Conservation (phyloP, 2,888 invertebrate genomes). For the Cheilosia urbana region DNA sequence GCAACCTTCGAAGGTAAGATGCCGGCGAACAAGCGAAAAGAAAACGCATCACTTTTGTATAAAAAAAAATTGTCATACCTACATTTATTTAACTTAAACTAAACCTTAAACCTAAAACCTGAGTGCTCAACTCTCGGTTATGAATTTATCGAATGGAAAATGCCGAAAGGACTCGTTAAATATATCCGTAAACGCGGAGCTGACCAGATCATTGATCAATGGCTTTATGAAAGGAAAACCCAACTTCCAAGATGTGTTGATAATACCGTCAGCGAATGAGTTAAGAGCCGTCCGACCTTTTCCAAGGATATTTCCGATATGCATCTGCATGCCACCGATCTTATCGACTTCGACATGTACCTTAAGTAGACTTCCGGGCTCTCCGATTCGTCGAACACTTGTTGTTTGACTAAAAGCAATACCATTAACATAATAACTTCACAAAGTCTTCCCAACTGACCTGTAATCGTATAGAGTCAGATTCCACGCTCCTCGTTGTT, state of each 20-base stretch:
- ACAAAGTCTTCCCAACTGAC: constrained; percentile 72
- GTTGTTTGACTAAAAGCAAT: constrained; percentile 83
- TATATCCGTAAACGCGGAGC: constrained; percentile 92
- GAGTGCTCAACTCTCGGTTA: constrained; percentile 80
- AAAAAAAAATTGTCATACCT: constrained; percentile 48
- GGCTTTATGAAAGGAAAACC: constrained; percentile 91
- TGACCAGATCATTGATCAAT: constrained; percentile 92
- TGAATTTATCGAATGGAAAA: constrained; percentile 89
- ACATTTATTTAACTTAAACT: constrained; percentile 39
- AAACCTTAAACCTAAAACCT: constrained; percentile 26
- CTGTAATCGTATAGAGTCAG: constrained; percentile 88
- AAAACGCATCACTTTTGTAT: neutral
- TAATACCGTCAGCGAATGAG: constrained; percentile 88
- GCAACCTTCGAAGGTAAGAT: neutral
- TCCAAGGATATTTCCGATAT: constrained; percentile 89
- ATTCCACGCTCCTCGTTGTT: constrained; percentile 90
- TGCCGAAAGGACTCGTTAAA: constrained; percentile 90
- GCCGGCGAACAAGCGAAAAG: neutral
- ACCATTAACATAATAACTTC: neutral
- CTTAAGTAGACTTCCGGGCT: constrained; percentile 84
- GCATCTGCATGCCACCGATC: constrained; percentile 91
- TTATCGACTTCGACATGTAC: constrained; percentile 90
- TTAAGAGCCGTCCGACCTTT: constrained; percentile 86
- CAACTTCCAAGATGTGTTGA: constrained; percentile 92
- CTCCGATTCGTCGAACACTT: constrained; percentile 83